These are phyloP conservation scores for Sminthurides aquaticus DNA, from an alignment of 2,888 invertebrate species.

Conservation along the genomic window DNA sequence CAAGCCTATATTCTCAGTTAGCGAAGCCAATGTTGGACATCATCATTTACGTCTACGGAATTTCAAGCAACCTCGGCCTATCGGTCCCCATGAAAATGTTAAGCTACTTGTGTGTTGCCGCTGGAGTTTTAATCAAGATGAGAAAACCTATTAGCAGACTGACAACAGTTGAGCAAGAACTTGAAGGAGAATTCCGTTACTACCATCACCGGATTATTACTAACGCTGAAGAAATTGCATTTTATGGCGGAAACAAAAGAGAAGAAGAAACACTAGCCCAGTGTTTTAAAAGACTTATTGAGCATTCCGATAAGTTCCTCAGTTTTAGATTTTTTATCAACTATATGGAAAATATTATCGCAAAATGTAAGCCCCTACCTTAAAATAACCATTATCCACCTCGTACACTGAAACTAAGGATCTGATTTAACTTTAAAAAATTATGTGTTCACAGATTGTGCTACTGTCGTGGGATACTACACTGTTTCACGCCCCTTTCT, in stretches of 20 bases:
- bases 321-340: slow-evolving; percentile 82
- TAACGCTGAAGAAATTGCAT: slow-evolving; percentile 86
- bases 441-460: slow-evolving; percentile 78
- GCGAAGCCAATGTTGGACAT: slow-evolving; percentile 94
- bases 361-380: slow-evolving; percentile 67
- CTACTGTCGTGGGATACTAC: slow-evolving; percentile 92
- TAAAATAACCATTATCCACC: background rate
- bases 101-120: slow-evolving; percentile 77
- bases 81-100: slow-evolving; percentile 82
- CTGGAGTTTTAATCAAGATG: slow-evolving; percentile 74
- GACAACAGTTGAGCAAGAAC: slow-evolving; percentile 88
- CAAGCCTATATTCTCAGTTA: slow-evolving; percentile 91
- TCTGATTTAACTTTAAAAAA: too few relatives aligned
- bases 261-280: slow-evolving; percentile 81
- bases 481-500: slow-evolving; percentile 93
- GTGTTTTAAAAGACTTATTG: slow-evolving; percentile 75
- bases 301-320: slow-evolving; percentile 21
- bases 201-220: slow-evolving; percentile 93
- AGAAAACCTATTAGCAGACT: slow-evolving; percentile 79
- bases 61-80: slow-evolving; percentile 77
- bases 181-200: slow-evolving; percentile 97
- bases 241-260: slow-evolving; percentile 58
- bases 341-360: slow-evolving; percentile 89
- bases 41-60: slow-evolving; percentile 80
- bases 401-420: background rate